Base-by-base conservation (phyloP, 2,797 vertebrate genomes). In the Acanthopagrus latus region DNA sequence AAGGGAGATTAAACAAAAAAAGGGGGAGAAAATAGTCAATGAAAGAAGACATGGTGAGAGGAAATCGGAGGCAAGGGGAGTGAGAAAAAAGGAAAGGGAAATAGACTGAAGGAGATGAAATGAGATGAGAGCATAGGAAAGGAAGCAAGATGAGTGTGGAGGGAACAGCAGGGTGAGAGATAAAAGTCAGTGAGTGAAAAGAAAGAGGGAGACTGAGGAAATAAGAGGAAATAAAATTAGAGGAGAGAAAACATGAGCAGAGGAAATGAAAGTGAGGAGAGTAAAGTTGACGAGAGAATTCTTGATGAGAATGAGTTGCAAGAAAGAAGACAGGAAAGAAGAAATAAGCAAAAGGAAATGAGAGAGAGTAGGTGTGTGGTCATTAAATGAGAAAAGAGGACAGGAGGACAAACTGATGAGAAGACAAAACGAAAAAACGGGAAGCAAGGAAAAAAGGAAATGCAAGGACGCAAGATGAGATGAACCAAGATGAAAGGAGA, bases 181-280 rank as follows among this genome's bases (percentile, higher is more conserved):
- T 38, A 3, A 41, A 55, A 54, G 48, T 44, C 44, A 59, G n/a
- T 50, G 41, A 58, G 51, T 64, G 27, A 12, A 78, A 17, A 44
- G 9, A 4, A 4, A 25, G 17, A 51, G 29, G 43, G 44, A 14
- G 4, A 8, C 1, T 14, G 27, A 51, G 12, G 18, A 43, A 18
- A n/a, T 13, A 2, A 38, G 51, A 70, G 27, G 17, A 64, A 17
- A 51, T 13, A 4, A 7, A 23, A 17, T 25, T 20, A 25, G n/a
- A 63, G 12, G n/a, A 63, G 12, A 38, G 7, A 52, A 4, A 21
- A 20, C 44, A 46, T 46, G 44, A 16, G 14, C 33, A 46, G 18
- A 64, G 12, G 18, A 43, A 17, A 29, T 8, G 7, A 52, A 52
- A 66, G 44, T 3, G 27, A 21, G 47, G 27, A 51, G 16, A 54